Base-by-base conservation (phyloP, 2,113 vertebrate genomes). In the Balaeniceps rex region DNA sequence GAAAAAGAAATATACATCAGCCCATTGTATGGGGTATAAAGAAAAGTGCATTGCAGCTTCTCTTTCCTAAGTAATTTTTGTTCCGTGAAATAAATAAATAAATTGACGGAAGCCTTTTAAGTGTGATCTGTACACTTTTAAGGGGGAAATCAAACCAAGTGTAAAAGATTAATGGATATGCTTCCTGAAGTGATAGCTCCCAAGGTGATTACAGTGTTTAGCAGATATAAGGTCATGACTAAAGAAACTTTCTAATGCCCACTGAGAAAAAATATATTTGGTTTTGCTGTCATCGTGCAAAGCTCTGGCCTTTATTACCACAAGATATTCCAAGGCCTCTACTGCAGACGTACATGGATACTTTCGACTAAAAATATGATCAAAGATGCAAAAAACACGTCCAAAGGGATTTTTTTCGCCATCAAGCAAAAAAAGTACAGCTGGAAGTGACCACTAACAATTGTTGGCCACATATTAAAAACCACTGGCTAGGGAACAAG, bases 101-200 rank as follows among this genome's bases (percentile, higher is more conserved):
- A 33, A 71, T 36, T 2, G 10, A 58, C 6, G 1, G 63, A 55
- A 82, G 47, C 33, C 77, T 95, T 94, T 92, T 90, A 80, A 60
- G 78, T 77, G 55, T 78, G 84, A 89, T 81, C 88, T 68, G 46
- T 78, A 76, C 29, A 80, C 28, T 91, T 91, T 83, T 71, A 87
- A 82, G 81, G 44, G 61, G 24, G n/a, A 91, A 93, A 93, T 64
- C 84, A 85, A 88, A 68, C 64, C 90, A 78, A 92, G 42, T 72
- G 88, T 88, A 94, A 93, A 96, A 94, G 72, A 95, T 80, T 94
- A 90, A 96, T 64, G 80, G 89, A 85, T 77, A 63, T 31, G 42
- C 57, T 94, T 96, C 78, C 87, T 55, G 65, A 96, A 98, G 86
- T 94, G 95, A 44, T 96, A 91, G 94, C 95, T 97, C 96, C 96